A percentile compares a stretch with the other conserved stretches of the same genome.
Conservation (phyloP, 2,888 invertebrate genomes). For the Keiferia lycopersicella region DNA sequence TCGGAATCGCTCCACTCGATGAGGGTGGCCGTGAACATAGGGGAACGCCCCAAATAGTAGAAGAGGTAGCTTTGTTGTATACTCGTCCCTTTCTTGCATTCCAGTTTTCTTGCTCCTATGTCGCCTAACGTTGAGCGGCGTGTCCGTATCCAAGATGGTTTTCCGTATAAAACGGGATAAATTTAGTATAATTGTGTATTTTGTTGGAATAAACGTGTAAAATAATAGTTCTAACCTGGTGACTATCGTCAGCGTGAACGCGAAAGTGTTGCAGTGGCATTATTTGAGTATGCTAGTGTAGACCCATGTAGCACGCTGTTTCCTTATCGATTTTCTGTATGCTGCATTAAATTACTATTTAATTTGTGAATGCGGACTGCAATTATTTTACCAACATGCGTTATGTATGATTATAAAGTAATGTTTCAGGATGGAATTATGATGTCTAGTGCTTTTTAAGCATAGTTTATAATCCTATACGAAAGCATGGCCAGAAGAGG, state of each 20-base stretch:
- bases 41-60: conserved; percentile 63
- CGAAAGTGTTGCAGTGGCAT: conserved; percentile 57
- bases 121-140: conserved; percentile 51
- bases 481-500: conserved; percentile 23
- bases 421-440: conserved; percentile 43
- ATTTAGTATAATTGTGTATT: conserved; percentile 35
- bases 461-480: background rate
- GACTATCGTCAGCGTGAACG: conserved; percentile 43
- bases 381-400: conserved; percentile 60
- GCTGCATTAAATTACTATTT: conserved; percentile 76
- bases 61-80: conserved; percentile 45
- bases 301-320: conserved; percentile 68
- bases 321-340: conserved; percentile 79
- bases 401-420: conserved; percentile 40
- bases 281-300: conserved; percentile 55
- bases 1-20: background rate
- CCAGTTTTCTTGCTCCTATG: conserved; percentile 44
- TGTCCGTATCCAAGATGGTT: conserved; percentile 48
- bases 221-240: conserved; percentile 37
- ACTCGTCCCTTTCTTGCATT: conserved; percentile 63
- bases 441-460: conserved; percentile 31
- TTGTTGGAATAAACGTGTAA: conserved; percentile 33
- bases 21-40: conserved; percentile 29
- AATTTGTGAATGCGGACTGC: conserved; percentile 70
- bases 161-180: conserved; percentile 40